Evolutionary conservation across 2,113 vertebrate genomes (phyloP), one percentile per base, ranked within the genome.

Genomic region (Clarias gariepinus): DNA sequence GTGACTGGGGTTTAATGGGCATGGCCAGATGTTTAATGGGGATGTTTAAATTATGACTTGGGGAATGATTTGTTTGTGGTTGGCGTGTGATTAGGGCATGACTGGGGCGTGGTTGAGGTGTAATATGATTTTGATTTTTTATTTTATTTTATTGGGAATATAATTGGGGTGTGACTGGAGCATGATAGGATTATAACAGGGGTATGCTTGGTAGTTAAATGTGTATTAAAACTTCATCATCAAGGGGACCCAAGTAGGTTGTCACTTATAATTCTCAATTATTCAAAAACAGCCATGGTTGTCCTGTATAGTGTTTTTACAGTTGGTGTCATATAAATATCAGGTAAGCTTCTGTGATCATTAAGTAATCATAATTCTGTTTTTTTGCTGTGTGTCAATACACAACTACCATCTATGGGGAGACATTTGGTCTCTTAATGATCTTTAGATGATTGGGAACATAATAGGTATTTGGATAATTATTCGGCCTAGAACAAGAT

Each of bases 341-440:
- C 21, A 53, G 73, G 5, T 76, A 53, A 53, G 7, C 71, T 74
- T 53, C 68, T 85, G 41, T 60, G 16, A 58, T 53, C n/a, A n/a
- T n/a, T n/a, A n/a, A 69, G 21, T n/a, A 80, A 58, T 69, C 23
- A 81, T 61, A 53, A 78, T 61, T 79, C 41, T 80, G 63, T 58
- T 61, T 58, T 58, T 52, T 60, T 47, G 25, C 23, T 13, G 36
- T 11, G 68, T 61, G 23, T 74, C 33, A n/a, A n/a, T 71, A 73
- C 25, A 36, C 21, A 55, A 60, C 82, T 83, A 69, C 15, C 30
- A 36, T 16, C 8, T 58, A 0, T 64, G 16, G 33, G 58, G 25
- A 53, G 21, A 60, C 23, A 52, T 76, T 61, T 85, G 69, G 25
- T 63, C 77, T 76, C 25, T 33, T 11, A 52, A 41, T 52, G 36